Evolutionary conservation across 2,888 invertebrate species (phyloP).

Genomic region (Seladonia tumulorum): DNA sequence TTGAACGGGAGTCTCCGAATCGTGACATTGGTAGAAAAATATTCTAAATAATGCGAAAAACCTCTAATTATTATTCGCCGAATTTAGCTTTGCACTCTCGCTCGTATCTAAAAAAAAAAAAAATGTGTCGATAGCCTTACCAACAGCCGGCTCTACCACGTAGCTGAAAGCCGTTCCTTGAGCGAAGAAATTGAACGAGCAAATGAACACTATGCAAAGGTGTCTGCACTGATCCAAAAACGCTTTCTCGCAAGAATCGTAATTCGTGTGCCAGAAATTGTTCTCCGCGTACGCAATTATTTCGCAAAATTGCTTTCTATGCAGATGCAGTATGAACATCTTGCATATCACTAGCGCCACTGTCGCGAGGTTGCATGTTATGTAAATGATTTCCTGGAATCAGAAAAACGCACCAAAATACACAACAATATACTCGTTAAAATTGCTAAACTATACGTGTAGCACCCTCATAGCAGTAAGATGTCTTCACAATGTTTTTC

Average conservation of each 20-base stretch:
- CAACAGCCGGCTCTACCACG: constrained; percentile 27
- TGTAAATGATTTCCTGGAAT: neutral
- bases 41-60: constrained; percentile 42
- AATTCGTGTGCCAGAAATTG: constrained; percentile 20
- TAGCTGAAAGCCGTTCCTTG: constrained; percentile 34
- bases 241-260: constrained; percentile 29
- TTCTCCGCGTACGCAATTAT: neutral
- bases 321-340: neutral
- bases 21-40: constrained; percentile 52
- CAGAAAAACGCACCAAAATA: neutral
- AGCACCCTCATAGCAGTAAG: no score
- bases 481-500: no score
- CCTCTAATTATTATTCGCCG: neutral
- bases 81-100: neutral
- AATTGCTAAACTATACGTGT: neutral
- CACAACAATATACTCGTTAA: neutral
- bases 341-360: neutral
- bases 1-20: constrained; percentile 56
- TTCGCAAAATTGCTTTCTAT: neutral
- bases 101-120: neutral
- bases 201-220: constrained; percentile 39
- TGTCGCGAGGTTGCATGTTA: neutral
- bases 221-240: constrained; percentile 27
- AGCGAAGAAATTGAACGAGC: constrained; percentile 38
- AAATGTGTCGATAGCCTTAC: constrained; percentile 22